Evolutionary conservation across 2,113 vertebrate species (phyloP), one percentile per base, ranked within the genome.

Genomic region (Plecotus auritus): DNA sequence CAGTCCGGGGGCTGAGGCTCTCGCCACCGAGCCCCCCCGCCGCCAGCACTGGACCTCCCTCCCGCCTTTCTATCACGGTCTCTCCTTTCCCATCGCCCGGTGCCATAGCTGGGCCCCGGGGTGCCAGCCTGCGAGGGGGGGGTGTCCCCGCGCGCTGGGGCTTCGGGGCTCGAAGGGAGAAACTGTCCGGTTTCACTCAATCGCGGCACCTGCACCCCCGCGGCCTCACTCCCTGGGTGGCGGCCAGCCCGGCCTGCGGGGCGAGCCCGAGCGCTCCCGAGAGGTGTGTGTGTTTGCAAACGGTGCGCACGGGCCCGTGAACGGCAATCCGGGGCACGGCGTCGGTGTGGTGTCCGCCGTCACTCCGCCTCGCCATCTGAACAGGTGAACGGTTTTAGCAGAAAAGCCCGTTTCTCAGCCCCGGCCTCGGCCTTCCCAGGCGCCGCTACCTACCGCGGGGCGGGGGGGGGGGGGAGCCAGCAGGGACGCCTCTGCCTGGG

Each of bases 61-160:
- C 54, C 40, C 17, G 97, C 92, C 88, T 97, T 98, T 95, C 97
- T 97, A 74, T 96, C 98, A 98, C 92, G 98, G 97, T 98, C 98
- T 95, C 96, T 98, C 97, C 96, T 96, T 96, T 98, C 98, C 95
- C 91, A 97, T 96, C 96, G 97, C 96, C 97, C 97, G 96, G 93
- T 91, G 92, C 95, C 98, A 98, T 87, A 98, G 97, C 98, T 96
- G 67, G 96, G 77, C 61, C 94, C 35, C 28, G 94, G 96, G 92
- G 37, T 97, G 96, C 96, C 97, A 94, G 93, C 95, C 97, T 98
- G 94, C 95, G 97, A 97, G 98, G 95, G 94, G 96, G 8, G 8
- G 90, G n/a, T n/a, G n/a, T 95, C 96, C 97, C 97, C 94, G 96
- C 98, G 96, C 98, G 96, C 95, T 82, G 97, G 95, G 95, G 92